Evolutionary conservation across 2,113 vertebrate genomes (phyloP).

Genomic region (Leptocoma aspasia): DNA sequence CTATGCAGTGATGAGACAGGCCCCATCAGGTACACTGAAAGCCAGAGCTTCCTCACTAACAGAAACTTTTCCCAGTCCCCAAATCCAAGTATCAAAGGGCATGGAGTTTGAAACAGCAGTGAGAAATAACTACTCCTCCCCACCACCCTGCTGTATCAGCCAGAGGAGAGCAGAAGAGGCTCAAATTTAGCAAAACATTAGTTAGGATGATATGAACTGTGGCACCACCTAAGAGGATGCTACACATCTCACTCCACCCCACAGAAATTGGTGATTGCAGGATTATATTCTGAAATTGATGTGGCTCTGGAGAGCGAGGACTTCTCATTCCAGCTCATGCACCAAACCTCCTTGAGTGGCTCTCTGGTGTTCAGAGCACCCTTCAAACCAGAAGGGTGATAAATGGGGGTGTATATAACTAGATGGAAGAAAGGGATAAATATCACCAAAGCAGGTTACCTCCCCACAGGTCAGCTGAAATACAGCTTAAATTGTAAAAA

Average conservation of each 20-base stretch:
- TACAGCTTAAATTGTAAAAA: background rate
- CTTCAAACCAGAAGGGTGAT: background rate
- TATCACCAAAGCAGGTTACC: background rate
- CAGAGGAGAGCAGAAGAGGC: background rate
- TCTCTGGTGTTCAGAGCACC: background rate
- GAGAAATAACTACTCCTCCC: background rate
- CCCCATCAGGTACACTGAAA: background rate
- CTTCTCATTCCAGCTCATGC: background rate
- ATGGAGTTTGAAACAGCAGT: background rate
- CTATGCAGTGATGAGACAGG: accelerated
- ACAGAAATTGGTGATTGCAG: background rate
- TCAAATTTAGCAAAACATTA: background rate
- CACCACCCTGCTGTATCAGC: accelerated
- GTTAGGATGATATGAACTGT: background rate
- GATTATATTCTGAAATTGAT: background rate
- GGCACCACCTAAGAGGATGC: background rate
- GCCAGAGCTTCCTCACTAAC: background rate
- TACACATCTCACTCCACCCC: background rate
- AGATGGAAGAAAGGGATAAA: background rate
- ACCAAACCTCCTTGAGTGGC: background rate
- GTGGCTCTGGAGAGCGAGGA: background rate
- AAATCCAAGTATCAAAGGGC: background rate
- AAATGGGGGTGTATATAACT: background rate
- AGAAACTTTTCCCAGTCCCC: background rate
- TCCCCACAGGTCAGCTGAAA: background rate